Conservation (phyloP, 2,113 vertebrate species). For the Hemiscyllium ocellatum region DNA sequence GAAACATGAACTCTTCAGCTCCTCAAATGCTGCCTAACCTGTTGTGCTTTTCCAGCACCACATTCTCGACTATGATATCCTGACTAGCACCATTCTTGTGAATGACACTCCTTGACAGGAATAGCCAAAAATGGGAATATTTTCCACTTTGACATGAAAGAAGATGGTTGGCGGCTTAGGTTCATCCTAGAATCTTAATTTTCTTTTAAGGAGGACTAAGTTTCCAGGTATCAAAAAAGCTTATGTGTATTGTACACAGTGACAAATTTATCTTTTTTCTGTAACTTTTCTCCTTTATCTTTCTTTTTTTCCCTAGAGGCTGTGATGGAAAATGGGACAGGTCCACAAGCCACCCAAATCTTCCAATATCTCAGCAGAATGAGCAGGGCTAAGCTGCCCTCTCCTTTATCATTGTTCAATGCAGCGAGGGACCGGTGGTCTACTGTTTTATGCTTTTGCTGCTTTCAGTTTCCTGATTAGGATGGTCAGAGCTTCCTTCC, state of each 20-base stretch:
- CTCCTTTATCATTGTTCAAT: neutral
- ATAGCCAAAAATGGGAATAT: neutral
- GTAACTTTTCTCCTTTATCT: neutral
- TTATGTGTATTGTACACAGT: neutral
- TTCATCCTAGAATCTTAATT: neutral
- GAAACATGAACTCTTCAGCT: no score
- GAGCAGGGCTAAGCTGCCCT: neutral
- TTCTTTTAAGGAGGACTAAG: neutral
- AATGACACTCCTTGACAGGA: neutral
- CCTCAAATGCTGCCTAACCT: no score
- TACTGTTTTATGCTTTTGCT: no score
- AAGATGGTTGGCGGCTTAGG: neutral
- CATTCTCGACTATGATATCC: neutral
- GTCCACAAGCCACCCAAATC: neutral
- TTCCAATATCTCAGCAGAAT: neutral
- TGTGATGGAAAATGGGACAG: neutral
- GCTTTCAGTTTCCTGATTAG: neutral
- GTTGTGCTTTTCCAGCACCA: no score
- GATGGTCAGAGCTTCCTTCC: neutral
- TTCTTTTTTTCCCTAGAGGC: neutral
- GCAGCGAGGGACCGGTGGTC: neutral
- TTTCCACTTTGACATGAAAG: neutral
- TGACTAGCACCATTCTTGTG: neutral
- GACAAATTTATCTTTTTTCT: neutral
- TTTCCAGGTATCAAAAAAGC: neutral